Evolutionary conservation across 2,113 vertebrate genomes (phyloP).

Genomic region (Gulo gulo): DNA sequence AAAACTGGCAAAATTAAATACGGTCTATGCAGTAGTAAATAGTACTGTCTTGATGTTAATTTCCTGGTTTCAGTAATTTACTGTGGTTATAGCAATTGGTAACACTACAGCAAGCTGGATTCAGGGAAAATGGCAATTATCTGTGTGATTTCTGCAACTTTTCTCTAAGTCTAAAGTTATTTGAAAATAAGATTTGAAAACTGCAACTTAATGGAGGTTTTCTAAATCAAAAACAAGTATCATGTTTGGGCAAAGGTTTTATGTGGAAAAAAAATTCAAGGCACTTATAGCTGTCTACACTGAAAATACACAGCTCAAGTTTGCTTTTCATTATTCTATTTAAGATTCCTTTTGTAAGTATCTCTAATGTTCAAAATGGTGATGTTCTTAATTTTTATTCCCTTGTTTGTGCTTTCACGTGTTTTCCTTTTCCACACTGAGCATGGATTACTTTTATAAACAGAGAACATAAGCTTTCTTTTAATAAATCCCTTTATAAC

Average conservation of each 20-base stretch:
- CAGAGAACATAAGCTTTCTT: neutral
- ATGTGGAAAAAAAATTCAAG: neutral
- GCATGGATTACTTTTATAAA: neutral
- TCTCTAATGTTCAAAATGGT: neutral
- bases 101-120: neutral
- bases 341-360: neutral
- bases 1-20: neutral
- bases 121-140: neutral
- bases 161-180: constrained; percentile 7
- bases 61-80: neutral
- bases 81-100: neutral
- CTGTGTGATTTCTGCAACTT: neutral
- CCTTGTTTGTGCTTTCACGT: neutral
- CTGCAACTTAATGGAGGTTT: neutral
- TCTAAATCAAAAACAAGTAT: neutral
- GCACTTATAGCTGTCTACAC: neutral
- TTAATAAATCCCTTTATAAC: neutral
- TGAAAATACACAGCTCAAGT: neutral
- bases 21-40: neutral
- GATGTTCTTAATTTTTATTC: constrained; percentile 37
- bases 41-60: neutral
- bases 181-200: neutral
- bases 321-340: neutral
- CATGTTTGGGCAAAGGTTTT: neutral
- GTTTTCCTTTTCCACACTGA: constrained; percentile 11